These are phyloP conservation scores for Magallana gigas DNA, from an alignment of 1,140 invertebrate species.

Conservation along the genomic window DNA sequence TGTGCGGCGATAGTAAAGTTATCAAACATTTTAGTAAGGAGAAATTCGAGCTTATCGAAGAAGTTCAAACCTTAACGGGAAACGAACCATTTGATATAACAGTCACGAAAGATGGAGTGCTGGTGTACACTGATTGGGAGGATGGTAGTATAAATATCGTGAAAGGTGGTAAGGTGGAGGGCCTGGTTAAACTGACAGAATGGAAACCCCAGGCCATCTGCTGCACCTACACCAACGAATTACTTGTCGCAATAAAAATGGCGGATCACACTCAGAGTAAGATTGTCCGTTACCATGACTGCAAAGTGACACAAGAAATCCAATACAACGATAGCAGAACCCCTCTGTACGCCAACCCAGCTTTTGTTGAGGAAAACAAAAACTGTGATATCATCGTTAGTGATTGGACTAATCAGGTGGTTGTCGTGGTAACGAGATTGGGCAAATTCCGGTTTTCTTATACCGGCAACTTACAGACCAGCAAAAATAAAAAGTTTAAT, in stretches of 20 bases:
- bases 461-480: not conserved
- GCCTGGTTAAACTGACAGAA: not conserved
- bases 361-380: conserved; percentile 17
- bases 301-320: not conserved
- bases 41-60: too few species aligned
- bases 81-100: conserved; percentile 10
- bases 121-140: conserved; percentile 3
- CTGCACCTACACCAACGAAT: not conserved
- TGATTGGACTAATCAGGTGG: not conserved
- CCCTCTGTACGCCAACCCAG: not conserved
- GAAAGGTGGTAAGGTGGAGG: not conserved
- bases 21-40: not conserved
- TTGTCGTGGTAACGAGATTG: not conserved
- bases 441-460: not conserved
- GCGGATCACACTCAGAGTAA: not conserved
- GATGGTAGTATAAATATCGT: not conserved
- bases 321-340: not conserved
- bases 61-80: not conserved
- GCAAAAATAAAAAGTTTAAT: not conserved
- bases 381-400: not conserved
- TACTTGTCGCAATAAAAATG: not conserved
- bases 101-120: not conserved
- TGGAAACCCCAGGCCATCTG: not conserved
- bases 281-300: not conserved
- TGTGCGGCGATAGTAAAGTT: not conserved